Evolutionary conservation across 2,113 vertebrate genomes (phyloP).

Genomic region (Lophura nycthemera): DNA sequence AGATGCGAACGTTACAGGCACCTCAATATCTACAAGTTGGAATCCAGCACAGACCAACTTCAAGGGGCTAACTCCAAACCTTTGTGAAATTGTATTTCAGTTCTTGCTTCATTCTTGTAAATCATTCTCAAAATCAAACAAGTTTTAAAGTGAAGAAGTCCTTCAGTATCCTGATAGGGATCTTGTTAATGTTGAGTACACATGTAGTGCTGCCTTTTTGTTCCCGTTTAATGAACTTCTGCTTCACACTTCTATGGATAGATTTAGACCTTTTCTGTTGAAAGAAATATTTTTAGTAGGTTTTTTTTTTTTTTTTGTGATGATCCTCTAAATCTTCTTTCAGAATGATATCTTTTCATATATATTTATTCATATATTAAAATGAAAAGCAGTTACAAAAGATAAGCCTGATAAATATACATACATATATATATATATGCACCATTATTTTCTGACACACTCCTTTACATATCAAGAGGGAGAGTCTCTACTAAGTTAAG

Average conservation of each 20-base stretch:
- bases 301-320: neutral
- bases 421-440: neutral
- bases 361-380: neutral
- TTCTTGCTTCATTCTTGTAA: neutral
- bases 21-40: neutral
- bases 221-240: neutral
- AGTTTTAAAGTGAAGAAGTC: neutral
- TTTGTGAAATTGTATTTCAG: neutral
- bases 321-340: neutral
- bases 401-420: neutral
- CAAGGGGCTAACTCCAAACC: neutral
- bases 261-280: neutral
- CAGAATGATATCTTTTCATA: neutral
- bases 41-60: neutral
- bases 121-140: neutral
- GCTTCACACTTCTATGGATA: neutral
- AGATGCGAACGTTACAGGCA: neutral
- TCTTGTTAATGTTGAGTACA: neutral
- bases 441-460: fast-evolving
- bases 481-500: neutral
- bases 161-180: neutral
- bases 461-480: neutral
- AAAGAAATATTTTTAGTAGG: neutral
- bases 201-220: neutral
- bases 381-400: neutral